phyloP scores from a whole-genome alignment of 2,888 invertebrate genomes.

The Lochmaea capreae region DNA sequence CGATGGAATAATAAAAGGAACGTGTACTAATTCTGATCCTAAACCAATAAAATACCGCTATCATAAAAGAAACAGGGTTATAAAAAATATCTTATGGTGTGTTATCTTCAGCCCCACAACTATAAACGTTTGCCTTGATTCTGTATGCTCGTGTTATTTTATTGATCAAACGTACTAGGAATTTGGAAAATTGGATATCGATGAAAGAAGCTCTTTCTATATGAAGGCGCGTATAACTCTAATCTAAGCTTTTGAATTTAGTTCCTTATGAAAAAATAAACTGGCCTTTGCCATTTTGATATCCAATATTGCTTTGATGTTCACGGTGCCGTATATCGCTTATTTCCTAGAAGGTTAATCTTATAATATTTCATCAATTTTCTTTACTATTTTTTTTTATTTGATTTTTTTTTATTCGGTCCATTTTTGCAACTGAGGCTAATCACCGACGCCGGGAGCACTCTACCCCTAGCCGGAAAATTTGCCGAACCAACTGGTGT shows the following conservation, averaged over 20 bases:
- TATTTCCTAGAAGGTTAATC: no score
- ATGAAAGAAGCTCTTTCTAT: not conserved
- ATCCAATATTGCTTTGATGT: not conserved
- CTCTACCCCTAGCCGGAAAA: no score
- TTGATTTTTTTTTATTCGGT: no score
- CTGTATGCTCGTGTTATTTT: constrained; percentile 12
- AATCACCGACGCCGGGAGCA: no score
- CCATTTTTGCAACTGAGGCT: no score
- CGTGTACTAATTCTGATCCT: not conserved
- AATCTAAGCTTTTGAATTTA: constrained; percentile 7
- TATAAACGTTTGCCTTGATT: not conserved
- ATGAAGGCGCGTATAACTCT: constrained; percentile 4
- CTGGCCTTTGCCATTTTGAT: constrained; percentile 1
- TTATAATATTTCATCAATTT: no score
- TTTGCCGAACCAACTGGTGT: no score
- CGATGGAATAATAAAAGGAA: not conserved
- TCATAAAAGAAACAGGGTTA: no score
- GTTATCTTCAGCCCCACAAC: constrained; percentile 2
- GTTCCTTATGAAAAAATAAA: constrained; percentile 7
- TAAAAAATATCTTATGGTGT: no score
- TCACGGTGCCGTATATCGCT: no score
- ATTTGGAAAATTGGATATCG: constrained; percentile 15
- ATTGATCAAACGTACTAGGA: constrained; percentile 5
- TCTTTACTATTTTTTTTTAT: no score
- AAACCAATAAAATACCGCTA: no score